Evolutionary conservation across 2,888 invertebrate genomes (phyloP).

Genomic region (Rugalucina vietnamica): DNA sequence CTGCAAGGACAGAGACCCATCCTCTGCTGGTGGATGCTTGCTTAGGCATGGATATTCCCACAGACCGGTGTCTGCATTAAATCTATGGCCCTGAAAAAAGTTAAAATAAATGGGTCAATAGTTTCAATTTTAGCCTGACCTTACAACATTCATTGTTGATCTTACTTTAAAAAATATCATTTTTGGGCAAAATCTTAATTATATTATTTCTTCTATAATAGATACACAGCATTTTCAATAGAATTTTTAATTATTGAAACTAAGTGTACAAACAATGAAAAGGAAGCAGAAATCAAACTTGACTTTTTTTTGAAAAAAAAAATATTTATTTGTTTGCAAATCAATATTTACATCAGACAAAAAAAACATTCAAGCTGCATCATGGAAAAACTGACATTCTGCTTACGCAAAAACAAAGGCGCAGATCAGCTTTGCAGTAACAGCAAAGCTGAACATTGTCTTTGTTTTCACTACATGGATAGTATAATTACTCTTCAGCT

Average conservation of each 20-base stretch:
- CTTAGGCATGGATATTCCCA: not conserved
- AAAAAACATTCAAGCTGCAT: too few species aligned
- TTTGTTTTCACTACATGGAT: too few species aligned
- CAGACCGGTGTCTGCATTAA: not conserved
- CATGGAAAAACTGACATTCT: too few species aligned
- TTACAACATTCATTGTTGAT: not conserved
- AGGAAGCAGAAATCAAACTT: too few species aligned
- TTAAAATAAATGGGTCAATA: not conserved
- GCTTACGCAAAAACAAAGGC: too few species aligned
- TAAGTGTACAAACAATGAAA: too few species aligned
- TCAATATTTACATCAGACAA: too few species aligned
- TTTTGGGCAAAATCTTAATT: not conserved
- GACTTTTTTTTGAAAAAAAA: too few species aligned
- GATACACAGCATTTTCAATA: not conserved
- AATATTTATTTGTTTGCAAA: too few species aligned
- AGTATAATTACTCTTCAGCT: too few species aligned
- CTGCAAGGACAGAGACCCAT: not conserved
- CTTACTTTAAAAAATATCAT: not conserved
- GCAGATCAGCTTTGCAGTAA: too few species aligned
- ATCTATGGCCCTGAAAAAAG: not conserved
- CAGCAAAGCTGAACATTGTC: too few species aligned
- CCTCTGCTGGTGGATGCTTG: not conserved
- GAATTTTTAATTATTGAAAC: not conserved
- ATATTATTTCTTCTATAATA: not conserved
- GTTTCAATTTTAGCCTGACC: not conserved